A percentile compares a stretch with the other conserved stretches of the same genome.
Conservation (phyloP, 1,140 invertebrate species). For the Ctenoplectra terminalis region DNA sequence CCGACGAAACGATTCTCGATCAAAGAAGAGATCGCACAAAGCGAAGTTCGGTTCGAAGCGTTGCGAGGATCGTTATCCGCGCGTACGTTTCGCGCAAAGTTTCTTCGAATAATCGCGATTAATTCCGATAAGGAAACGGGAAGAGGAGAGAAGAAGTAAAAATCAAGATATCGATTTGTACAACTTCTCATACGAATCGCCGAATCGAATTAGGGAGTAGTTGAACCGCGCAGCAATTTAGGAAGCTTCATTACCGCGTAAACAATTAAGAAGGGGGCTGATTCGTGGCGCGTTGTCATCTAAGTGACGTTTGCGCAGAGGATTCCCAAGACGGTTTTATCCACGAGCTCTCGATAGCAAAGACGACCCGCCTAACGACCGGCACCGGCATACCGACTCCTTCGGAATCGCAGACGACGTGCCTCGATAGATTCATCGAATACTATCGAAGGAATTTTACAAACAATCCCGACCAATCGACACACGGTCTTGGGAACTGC, state of each 20-base stretch:
- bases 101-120: too few relatives aligned
- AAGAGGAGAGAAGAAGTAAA: neutral
- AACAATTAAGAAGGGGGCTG: slow-evolving; percentile 53
- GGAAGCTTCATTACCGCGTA: slow-evolving; percentile 59
- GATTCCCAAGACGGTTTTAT: slow-evolving; percentile 70
- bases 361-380: slow-evolving; percentile 77
- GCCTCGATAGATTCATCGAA: slow-evolving; percentile 84
- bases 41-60: too few relatives aligned
- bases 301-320: slow-evolving; percentile 55
- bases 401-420: slow-evolving; percentile 75
- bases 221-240: neutral
- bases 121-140: neutral
- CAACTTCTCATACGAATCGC: neutral
- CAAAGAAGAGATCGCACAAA: too few relatives aligned
- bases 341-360: slow-evolving; percentile 71
- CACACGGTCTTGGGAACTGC: slow-evolving; percentile 80
- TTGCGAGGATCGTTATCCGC: too few relatives aligned
- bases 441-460: slow-evolving; percentile 83
- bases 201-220: neutral
- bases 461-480: slow-evolving; percentile 82
- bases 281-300: neutral
- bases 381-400: slow-evolving; percentile 73
- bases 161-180: neutral
- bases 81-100: too few relatives aligned
- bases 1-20: neutral